Base-by-base conservation (phyloP, 1,140 invertebrate genomes). In the Thalassaphorura encarpata region DNA sequence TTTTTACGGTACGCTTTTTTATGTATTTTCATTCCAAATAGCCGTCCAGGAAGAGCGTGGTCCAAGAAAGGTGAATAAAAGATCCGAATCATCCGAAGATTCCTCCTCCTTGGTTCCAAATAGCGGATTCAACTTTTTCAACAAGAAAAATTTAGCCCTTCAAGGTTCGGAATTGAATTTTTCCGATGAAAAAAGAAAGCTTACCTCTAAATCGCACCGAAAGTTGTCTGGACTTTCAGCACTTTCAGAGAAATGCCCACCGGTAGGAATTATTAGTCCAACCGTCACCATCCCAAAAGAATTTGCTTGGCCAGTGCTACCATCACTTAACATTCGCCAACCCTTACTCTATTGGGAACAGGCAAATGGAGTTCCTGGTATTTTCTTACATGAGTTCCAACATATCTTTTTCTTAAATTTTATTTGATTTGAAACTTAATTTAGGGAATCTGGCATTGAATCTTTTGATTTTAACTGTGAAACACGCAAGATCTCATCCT, bases 1-100 rank as follows among this genome's bases (percentile, higher is more conserved):
- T 21, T 43, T 43, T 6, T 11, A 36, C 33, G n/a, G n/a, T 11
- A 19, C 41, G 19, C 18, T 6, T 6, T 43, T 6, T 43, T 21
- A 48, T 24, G 11, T 39, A 21, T 42, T 46, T 11, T 31, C 11
- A 16, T 4, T 50, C 51, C 18, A 54, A 70, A 46, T 55, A 76
- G 85, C 85, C 39, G 85, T 88, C 3, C 85, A 88, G 72, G 82
- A 85, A 70, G 85, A 87, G 69, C 70, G 85, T 54, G 85, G 85
- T 4, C 85, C 85, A 1, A 73, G 84, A 45, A 77, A 74, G 64
- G 71, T 67, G 33, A 79, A 72, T 18, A 66, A 63, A 36, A 45
- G 24, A 46, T 24, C 31, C n/a, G 11, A 39, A 23, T 15, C 53
- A 8, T 42, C 61, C 39, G 11, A 39, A 48, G 28, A 31, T 54